These are phyloP conservation scores for Meiosimyza platycephala DNA, from an alignment of 2,888 invertebrate genomes.

Conservation along the genomic window DNA sequence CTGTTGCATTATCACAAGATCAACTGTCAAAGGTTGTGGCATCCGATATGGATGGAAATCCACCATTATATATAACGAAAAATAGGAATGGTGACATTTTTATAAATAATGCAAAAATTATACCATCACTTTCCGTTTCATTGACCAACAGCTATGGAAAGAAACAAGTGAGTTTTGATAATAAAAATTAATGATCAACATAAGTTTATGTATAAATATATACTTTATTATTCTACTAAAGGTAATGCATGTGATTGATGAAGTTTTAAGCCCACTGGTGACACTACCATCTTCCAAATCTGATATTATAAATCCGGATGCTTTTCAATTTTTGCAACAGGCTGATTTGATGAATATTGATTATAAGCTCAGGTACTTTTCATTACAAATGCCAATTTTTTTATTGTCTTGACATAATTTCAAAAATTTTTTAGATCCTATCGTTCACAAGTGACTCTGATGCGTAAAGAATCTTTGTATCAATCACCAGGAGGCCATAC, in stretches of 20 bases:
- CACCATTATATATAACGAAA: conserved; percentile 85
- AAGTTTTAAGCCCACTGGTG: conserved; percentile 83
- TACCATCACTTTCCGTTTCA: conserved; percentile 76
- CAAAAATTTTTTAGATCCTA: conserved; percentile 71
- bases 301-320: conserved; percentile 84
- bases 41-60: conserved; percentile 86
- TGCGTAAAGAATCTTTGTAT: conserved; percentile 80
- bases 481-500: conserved; percentile 84
- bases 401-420: conserved; percentile 32
- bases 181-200: neutral
- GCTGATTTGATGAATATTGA: conserved; percentile 80
- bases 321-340: conserved; percentile 81
- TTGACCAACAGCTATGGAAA: conserved; percentile 72
- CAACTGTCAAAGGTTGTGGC: conserved; percentile 71
- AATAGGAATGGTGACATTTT: conserved; percentile 78
- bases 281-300: conserved; percentile 72
- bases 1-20: conserved; percentile 79
- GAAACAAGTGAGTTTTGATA: conserved; percentile 71
- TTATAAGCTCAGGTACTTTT: conserved; percentile 76
- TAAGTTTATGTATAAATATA: neutral
- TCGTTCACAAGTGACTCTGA: conserved; percentile 79
- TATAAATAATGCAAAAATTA: conserved; percentile 87
- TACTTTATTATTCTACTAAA: conserved; percentile 56
- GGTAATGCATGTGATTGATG: conserved; percentile 89
- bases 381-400: neutral